Evolutionary conservation across 2,797 vertebrate genomes (phyloP), one percentile per base, ranked within the genome.

Genomic region (Danio albolineatus): DNA sequence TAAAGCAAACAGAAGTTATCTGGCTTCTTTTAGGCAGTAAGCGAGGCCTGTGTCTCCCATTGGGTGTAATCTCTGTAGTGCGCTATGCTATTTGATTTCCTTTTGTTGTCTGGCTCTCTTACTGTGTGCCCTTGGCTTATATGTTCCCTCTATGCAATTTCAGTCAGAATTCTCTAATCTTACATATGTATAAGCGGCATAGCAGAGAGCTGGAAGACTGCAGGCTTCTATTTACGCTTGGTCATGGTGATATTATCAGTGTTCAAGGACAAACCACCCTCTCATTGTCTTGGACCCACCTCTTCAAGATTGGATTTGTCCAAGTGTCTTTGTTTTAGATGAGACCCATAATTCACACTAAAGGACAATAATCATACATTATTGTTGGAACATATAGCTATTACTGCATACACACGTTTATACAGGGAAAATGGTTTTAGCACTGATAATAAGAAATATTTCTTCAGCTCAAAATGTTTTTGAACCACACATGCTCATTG

Each of bases 161-260:
- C 10, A 80, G 82, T 78, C 76, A 78, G 78, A 48, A 51, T 66
- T 80, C 62, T 64, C 51, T 73, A 51, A 81, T 84, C 43, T 17
- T 84, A 73, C 86, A 89, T 85, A 85, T 85, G 81, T 54, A 87
- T 85, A 84, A 81, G 75, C 48, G 48, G n/a, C 14, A 41, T 9
- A 57, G 57, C 43, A 44, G 76, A 71, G 65, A 49, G 41, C 9
- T 5, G 61, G 44, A 71, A 61, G 51, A 82, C 69, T 71, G 78
- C 36, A 76, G 61, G 76, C 57, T 53, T 69, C 73, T 80, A 66
- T 73, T 79, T 87, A 62, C 10, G 10, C 70, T 80, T 67, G 54
- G 49, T 73, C 80, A 48, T 51, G 73, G 16, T 6, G 28, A 86
- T 88, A 62, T 77, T 60, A 75, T 86, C 84, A 76, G 56, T 76